Evolutionary conservation across 1,140 invertebrate species (phyloP), one percentile per base, ranked within the genome.

Genomic region (Neodiprion virginianus): DNA sequence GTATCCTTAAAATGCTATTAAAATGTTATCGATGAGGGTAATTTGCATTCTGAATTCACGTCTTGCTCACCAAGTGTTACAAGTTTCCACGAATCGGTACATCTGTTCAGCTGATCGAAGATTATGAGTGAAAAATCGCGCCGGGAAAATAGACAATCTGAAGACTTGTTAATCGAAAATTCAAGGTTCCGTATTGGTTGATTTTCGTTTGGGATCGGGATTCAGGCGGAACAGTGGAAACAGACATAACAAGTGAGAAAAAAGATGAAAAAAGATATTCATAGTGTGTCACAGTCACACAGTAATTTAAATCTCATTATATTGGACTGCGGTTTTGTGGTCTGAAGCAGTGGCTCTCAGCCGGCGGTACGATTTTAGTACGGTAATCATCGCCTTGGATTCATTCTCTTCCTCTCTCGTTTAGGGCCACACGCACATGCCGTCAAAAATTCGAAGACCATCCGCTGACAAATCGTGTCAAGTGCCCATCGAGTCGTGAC

Each of bases 221-320:
- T 61, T 8, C 53, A 8, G n/a, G 5, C 8, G n/a, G 53, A 61
- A 17, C n/a, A 61, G n/a, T 61, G n/a, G 53, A 61, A 14, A 17
- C 53, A 75, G 72, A 76, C 74, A 75, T 68, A 76, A 74, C 72
- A 74, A 76, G 73, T 79, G 67, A 75, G 79, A 80, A 80, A 66
- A 79, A 80, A 78, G 80, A 81, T 40, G 11, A 17, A 61, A 61
- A 53, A 61, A 61, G 53, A 14, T 14, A 17, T 40, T 40, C 28
- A 40, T 78, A 82, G 80, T 80, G 76, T 86, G 85, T 85, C 82
- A 86, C 84, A 85, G 81, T 81, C 83, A 78, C 82, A 83, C 81
- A 82, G 85, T 84, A 85, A 86, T 86, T 86, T 85, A 86, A 86
- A 85, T 86, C 85, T 86, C 84, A 86, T 86, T 86, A 86, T 84